Evolutionary conservation across 2,797 vertebrate genomes (phyloP), one percentile per base, ranked within the genome.

Genomic region (Rhinella marina): DNA sequence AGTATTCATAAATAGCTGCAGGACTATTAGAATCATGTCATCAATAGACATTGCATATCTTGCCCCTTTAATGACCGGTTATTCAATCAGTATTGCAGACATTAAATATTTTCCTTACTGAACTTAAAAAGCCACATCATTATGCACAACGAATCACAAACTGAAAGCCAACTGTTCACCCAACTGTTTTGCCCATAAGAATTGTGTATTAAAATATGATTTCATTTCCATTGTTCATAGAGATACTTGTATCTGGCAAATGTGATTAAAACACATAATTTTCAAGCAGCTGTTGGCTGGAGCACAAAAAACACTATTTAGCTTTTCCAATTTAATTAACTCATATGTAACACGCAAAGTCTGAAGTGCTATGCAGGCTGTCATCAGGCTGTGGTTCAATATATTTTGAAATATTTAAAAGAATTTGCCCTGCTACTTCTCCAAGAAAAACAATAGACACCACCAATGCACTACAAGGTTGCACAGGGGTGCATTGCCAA

Each of bases 261-360:
- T 3, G 19, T 54, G 41, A 87, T 82, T 83, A 85, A 84, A 84
- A 73, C 75, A 84, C 73, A 88, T 66, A 17, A 77, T 80, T 88
- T 81, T 79, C 29, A 73, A 79, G 76, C 75, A 88, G 75, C 64
- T 88, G 82, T 81, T 84, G 75, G 52, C 57, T 72, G 82, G 57
- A 73, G 29, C 64, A 61, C 64, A 88, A 80, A 54, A 72, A 54
- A 72, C 73, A 78, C 64, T 81, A 57, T 50, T 56, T 79, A 21
- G 23, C 8, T 59, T 80, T 19, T 59, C 14, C 52, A 81, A 72
- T 7, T 41, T 6, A 41, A 41, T 68, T 52, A 81, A 68, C 19
- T 57, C 52, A 70, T 72, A 23, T 87, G 52, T 62, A 23, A 81
- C 77, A 81, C 29, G 32, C 72, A 72, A 87, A 59, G 11, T 29